Percentiles rank a stretch among this genome's conserved stretches.
These are phyloP conservation scores for Edolisoma coerulescens DNA, from an alignment of 2,113 vertebrate species.

Conservation along the genomic window DNA sequence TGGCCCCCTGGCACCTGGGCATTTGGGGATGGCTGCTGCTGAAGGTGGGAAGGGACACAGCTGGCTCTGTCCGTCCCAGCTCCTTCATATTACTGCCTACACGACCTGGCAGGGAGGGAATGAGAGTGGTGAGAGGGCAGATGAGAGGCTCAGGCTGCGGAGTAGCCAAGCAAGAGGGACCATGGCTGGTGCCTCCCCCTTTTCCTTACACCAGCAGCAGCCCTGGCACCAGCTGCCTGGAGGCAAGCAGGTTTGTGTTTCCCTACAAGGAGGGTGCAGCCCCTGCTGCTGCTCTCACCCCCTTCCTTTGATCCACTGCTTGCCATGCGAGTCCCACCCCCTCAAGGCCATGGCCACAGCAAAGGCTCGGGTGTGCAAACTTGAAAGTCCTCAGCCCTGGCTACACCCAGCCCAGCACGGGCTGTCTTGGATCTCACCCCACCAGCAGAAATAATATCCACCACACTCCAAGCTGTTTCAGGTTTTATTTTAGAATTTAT, in stretches of 20 bases:
- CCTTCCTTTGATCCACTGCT: fast-evolving
- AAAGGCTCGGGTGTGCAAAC: fast-evolving
- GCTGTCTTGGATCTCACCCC: neutral
- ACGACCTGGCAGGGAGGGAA: fast-evolving
- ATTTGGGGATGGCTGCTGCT: fast-evolving
- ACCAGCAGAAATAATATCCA: neutral
- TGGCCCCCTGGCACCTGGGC: neutral
- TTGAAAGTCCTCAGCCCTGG: neutral
- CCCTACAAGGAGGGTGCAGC: fast-evolving
- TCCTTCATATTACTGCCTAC: fast-evolving
- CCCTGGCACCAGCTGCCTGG: neutral
- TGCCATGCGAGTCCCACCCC: fast-evolving
- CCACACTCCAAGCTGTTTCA: slow-evolving; percentile 50
- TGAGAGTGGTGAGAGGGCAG: neutral
- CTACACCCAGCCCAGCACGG: neutral
- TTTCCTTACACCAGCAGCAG: neutral
- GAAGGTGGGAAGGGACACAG: fast-evolving
- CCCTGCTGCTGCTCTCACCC: fast-evolving
- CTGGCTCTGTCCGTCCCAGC: neutral
- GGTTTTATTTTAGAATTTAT: slow-evolving; percentile 93
- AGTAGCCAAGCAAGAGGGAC: neutral
- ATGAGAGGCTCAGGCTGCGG: fast-evolving
- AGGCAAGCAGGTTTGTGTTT: neutral
- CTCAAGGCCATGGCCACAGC: fast-evolving
- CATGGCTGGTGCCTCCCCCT: fast-evolving